These are phyloP conservation scores for Echinometra lucunter DNA, from an alignment of 53 echinoderm and acorn worm genomes.

Conservation along the genomic window DNA sequence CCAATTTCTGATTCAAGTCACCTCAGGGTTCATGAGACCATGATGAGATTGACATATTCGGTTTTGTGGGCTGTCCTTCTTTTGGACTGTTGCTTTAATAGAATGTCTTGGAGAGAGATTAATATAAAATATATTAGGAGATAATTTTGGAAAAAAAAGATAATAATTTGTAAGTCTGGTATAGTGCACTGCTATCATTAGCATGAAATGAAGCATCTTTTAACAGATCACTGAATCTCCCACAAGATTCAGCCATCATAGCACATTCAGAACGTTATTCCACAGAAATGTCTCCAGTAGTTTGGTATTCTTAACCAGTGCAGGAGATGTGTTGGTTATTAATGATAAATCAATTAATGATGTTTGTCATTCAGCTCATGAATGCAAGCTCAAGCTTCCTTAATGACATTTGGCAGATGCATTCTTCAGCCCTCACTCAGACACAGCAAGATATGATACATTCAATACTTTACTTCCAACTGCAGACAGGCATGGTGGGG, in stretches of 20 bases:
- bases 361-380: conserved; percentile 8
- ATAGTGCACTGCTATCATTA: not conserved
- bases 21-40: not conserved
- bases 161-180: no score
- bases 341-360: conserved; percentile 40
- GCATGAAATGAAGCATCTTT: not conserved
- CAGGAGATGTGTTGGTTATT: conserved; percentile 10
- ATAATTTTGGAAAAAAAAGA: no score
- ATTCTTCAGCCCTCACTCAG: not conserved
- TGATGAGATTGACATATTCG: no score
- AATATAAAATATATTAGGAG: no score
- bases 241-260: not conserved
- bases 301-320: not conserved
- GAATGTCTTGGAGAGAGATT: no score
- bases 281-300: not conserved
- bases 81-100: no score
- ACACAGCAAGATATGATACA: not conserved
- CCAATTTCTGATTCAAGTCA: not conserved
- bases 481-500: not conserved
- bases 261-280: not conserved
- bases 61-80: no score
- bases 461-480: not conserved
- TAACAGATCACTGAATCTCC: not conserved
- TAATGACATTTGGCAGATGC: conserved; percentile 18
- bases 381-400: not conserved